Evolutionary conservation across 1,140 invertebrate species (phyloP).

Genomic region (Caenorhabditis remanei): DNA sequence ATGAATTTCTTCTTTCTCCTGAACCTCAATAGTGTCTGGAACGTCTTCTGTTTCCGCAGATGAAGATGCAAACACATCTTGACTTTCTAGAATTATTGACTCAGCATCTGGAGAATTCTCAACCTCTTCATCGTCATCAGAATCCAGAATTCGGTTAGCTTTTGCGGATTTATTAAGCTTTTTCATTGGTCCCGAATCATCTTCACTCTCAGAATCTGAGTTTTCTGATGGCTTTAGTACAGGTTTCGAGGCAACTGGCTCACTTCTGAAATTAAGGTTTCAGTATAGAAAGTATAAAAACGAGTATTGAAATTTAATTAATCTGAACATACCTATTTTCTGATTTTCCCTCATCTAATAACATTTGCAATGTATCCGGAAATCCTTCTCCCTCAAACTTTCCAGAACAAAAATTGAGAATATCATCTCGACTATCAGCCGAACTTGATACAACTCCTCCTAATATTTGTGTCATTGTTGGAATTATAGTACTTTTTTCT

Average conservation of each 20-base stretch:
- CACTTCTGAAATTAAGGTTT: no score
- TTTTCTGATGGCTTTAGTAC: background rate
- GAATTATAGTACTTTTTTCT: background rate
- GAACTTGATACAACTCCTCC: background rate
- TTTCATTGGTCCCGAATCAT: background rate
- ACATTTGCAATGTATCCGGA: constrained; percentile 37
- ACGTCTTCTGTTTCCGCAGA: background rate
- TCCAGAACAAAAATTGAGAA: constrained; percentile 53
- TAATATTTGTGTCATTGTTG: background rate
- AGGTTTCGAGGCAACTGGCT: background rate
- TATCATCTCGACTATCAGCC: background rate
- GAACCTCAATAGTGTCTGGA: background rate
- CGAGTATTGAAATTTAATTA: no score
- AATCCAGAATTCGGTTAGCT: background rate
- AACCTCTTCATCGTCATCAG: constrained; percentile 14
- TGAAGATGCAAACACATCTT: background rate
- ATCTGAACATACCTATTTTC: background rate
- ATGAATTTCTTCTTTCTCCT: background rate
- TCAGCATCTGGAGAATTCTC: background rate
- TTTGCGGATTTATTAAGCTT: background rate
- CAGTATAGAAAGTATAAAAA: no score
- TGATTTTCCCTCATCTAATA: background rate
- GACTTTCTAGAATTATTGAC: background rate
- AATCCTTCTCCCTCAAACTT: constrained; percentile 17
- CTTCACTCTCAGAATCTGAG: constrained; percentile 1